Conservation (phyloP, 2,888 invertebrate species). For the Tenthredo notha region DNA sequence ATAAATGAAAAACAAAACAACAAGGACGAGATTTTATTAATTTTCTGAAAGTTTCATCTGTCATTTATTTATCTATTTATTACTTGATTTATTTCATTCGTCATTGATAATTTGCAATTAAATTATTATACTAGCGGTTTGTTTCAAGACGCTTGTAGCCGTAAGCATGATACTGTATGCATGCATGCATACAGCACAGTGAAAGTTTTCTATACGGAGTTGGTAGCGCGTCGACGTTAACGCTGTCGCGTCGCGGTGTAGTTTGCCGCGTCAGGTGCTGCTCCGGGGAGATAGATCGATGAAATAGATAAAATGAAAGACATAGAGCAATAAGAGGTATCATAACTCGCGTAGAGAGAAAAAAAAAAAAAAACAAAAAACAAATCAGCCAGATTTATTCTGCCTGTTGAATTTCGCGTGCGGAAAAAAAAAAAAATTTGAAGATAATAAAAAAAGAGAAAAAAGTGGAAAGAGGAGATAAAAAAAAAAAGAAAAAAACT, state of each 20-base stretch:
- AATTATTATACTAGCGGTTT: background rate
- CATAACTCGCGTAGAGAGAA: constrained; percentile 1
- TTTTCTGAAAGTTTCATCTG: background rate
- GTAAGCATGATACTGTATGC: background rate
- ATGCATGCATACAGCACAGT: background rate
- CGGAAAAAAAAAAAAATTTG: background rate
- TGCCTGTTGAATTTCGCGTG: background rate
- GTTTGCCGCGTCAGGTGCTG: constrained; percentile 49
- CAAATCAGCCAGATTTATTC: background rate
- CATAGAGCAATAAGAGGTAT: background rate
- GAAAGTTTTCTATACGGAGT: constrained; percentile 30
- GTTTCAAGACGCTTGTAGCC: background rate
- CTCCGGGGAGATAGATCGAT: constrained; percentile 38
- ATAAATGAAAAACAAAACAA: no score
- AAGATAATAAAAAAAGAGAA: background rate
- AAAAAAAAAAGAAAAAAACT: background rate
- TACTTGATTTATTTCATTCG: background rate
- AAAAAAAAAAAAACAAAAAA: no score
- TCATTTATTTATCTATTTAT: background rate
- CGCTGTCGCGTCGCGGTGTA: constrained; percentile 43
- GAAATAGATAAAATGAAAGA: constrained; percentile 10
- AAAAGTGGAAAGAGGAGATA: background rate
- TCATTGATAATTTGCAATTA: background rate
- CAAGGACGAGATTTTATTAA: no score
- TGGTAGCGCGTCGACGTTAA: constrained; percentile 29